Base-by-base conservation (phyloP, 2,888 invertebrate species). In the Hyppa rectilinea region DNA sequence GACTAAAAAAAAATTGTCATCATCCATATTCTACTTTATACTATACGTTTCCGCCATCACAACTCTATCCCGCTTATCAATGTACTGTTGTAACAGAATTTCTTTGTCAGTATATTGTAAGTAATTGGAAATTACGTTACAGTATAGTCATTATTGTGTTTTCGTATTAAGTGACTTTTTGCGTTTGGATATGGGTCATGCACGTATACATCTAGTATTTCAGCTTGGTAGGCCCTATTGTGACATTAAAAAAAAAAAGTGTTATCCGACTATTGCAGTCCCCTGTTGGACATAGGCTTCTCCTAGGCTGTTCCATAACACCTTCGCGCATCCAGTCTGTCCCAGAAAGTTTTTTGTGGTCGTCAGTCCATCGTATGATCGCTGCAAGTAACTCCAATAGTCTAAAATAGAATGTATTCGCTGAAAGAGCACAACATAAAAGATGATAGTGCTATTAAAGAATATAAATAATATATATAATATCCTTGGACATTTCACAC, bases 101-200 rank as follows among this genome's bases (percentile, higher is more conserved):
- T 58, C n/a, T 52, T n/a, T 38, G 38, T 63, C 52, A 38, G 52
- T 59, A 12, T 55, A 55, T 50, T 58, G 17, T 56, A 12, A 52
- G 38, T 53, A n/a, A 40, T 59, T 53, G 20, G 56, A 61, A 65
- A 52, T 72, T n/a, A 53, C 76, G 56, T 78, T 69, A 71, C 71
- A 68, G 17, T 31, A 62, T 62, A 52, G 43, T 77, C 36, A 43
- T 53, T 17, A 52, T 52, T 49, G 64, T 67, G 38, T 71, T 66
- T n/a, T 55, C 20, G 31, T 29, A 31, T 23, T 64, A 67, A 79
- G 80, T 68, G 76, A 71, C 69, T 82, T 81, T 81, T 65, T 23
- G 64, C 70, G 66, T 81, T 34, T 9, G 1, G 7, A 52, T 17
- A 75, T 43, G 31, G 6, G 1, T 31, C 14, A 9, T 26, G 17